Evolutionary conservation across 2,113 vertebrate species (phyloP), one percentile per base, ranked within the genome.

Genomic region (Cyprinus carpio): DNA sequence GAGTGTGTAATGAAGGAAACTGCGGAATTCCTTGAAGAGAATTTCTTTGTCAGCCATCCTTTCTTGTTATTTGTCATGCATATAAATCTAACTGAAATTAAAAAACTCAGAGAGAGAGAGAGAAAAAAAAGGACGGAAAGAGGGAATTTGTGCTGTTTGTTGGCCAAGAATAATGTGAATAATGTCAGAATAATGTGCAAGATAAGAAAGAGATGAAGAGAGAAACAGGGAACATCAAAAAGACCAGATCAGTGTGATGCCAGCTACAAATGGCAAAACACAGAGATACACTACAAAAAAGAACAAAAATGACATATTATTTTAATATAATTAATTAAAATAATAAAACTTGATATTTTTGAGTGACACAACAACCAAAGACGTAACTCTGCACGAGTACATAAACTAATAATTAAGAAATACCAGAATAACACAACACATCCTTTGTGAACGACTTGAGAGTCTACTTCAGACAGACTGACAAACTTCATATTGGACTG

Each of bases 241-340:
- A 84, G 34, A 85, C 75, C 72, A 58, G 65, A 60, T 60, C 46
- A 31, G 83, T 62, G 37, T 40, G 40, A 67, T 64, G 79, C 56
- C 62, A 20, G 37, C 54, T 56, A 71, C 18, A 51, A 51, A 51
- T 51, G 4, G 13, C 12, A 49, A 49, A 49, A 49, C 46, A 49
- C 46, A 49, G 13, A 51, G 49, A 51, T 78, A 62, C 43, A 79
- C 64, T 56, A 71, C 25, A 51, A 74, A 56, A 9, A 71, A 81
- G 43, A 84, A n/a, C 20, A 81, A 84, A 43, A 54, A 78, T 65
- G 2, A 58, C 1, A 72, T 2, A 18, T n/a, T 12, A 40, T n/a
- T n/a, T 10, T 74, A 34, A 16, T 43, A 74, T 7, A 46, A 25
- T 40, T 46, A 2, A 25, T 74, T 43, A 40, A 1, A 72, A 72